phyloP scores from a whole-genome alignment of 23 tunicate species.

The Halocynthia roretzi region DNA sequence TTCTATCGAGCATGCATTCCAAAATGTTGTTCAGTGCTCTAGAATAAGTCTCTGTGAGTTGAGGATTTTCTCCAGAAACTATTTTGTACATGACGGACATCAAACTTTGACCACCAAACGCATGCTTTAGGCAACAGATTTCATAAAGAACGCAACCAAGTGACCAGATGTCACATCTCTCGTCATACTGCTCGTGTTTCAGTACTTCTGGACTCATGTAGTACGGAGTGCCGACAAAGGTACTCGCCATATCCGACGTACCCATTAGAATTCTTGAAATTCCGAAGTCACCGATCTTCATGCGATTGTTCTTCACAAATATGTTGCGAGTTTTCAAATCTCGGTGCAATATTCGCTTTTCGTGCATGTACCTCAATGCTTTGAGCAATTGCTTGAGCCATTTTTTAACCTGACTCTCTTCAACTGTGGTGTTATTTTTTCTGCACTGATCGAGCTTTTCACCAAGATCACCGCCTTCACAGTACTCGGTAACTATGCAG shows the following conservation, averaged over 20 bases:
- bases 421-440: constrained; percentile 26
- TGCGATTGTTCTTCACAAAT: constrained; percentile 62
- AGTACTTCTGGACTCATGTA: constrained; percentile 97
- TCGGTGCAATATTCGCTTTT: constrained; percentile 62
- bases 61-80: constrained; percentile 61
- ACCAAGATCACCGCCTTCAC: constrained; percentile 95
- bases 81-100: constrained; percentile 88
- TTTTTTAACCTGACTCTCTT: constrained; percentile 58
- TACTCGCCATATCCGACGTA: constrained; percentile 85
- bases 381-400: constrained; percentile 77
- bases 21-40: constrained; percentile 55
- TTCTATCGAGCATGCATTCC: constrained; percentile 61
- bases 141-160: constrained; percentile 79
- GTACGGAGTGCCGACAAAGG: constrained; percentile 94
- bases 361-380: constrained; percentile 73
- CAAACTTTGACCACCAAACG: constrained; percentile 69
- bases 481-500: constrained; percentile 78
- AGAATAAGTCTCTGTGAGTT: constrained; percentile 52
- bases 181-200: constrained; percentile 85
- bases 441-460: constrained; percentile 29
- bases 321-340: constrained; percentile 83
- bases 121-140: constrained; percentile 66
- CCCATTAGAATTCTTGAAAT: constrained; percentile 85
- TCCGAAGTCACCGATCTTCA: constrained; percentile 94
- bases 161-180: constrained; percentile 94